Conservation (phyloP, 1,140 invertebrate genomes). For the Kradibia gibbosae region DNA sequence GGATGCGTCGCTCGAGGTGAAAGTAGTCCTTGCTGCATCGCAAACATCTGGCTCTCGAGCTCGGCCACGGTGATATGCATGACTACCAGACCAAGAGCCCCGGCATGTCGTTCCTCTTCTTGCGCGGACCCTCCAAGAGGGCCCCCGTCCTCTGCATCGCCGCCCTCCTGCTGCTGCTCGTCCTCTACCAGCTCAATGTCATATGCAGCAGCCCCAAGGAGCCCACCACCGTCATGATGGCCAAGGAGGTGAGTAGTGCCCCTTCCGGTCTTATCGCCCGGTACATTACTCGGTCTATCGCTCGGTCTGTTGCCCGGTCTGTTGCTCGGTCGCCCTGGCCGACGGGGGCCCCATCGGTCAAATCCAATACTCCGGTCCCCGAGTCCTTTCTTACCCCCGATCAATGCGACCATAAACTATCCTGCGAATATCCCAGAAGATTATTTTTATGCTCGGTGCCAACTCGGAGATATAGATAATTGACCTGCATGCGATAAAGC, state of each 20-base stretch:
- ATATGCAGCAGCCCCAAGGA: conserved; percentile 64
- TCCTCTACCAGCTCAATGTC: conserved; percentile 69
- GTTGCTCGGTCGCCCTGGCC: too few relatives aligned
- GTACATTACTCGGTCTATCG: too few relatives aligned
- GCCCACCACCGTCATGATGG: conserved; percentile 64
- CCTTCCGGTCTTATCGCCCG: too few relatives aligned
- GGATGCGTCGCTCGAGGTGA: conserved; percentile 19
- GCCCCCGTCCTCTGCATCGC: conserved; percentile 66
- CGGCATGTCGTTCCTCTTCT: conserved; percentile 65
- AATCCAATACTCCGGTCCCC: too few relatives aligned
- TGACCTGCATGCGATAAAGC: too few relatives aligned
- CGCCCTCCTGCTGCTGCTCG: conserved; percentile 62
- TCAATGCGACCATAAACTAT: too few relatives aligned
- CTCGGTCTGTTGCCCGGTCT: too few relatives aligned
- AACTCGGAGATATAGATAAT: too few relatives aligned
- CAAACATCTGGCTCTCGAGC: not conserved
- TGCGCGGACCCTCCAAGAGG: conserved; percentile 64
- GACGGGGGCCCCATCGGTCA: too few relatives aligned
- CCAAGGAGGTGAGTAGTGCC: conserved; percentile 64
- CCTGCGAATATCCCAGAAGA: too few relatives aligned
- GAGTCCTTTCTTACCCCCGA: too few relatives aligned
- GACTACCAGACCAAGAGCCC: conserved; percentile 41
- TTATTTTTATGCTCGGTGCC: too few relatives aligned
- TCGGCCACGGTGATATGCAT: conserved; percentile 11
- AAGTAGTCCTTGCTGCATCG: not conserved